Conservation (phyloP, 2,797 vertebrate genomes). For the Pangasius larnaudii region DNA sequence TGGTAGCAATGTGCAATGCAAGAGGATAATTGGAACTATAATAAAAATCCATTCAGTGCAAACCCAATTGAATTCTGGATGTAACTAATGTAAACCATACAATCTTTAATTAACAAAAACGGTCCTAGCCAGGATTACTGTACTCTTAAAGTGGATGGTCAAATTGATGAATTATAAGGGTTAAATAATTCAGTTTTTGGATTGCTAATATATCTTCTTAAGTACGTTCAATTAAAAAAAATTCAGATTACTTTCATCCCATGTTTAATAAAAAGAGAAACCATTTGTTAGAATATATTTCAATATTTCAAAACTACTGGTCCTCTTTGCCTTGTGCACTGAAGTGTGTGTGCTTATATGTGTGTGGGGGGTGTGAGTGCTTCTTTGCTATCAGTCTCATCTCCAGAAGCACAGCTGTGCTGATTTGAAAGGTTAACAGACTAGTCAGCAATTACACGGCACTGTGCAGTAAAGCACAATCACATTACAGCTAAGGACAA, state of each 20-base stretch:
- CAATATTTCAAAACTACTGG: background rate
- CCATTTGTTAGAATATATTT: constrained; percentile 20
- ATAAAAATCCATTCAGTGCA: constrained; percentile 22
- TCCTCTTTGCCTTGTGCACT: background rate
- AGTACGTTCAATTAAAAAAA: constrained; percentile 22
- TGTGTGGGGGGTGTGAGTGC: background rate
- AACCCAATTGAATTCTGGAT: constrained; percentile 7
- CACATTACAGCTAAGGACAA: constrained; percentile 74
- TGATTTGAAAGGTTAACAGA: constrained; percentile 85
- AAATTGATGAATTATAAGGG: constrained; percentile 48
- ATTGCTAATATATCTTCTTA: constrained; percentile 32
- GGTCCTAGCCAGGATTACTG: constrained; percentile 12
- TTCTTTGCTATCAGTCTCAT: constrained; percentile 73
- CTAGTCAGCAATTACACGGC: constrained; percentile 82
- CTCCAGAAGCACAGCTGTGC: constrained; percentile 72
- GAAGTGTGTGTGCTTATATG: background rate
- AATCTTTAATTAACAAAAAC: constrained; percentile 55
- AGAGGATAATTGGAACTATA: constrained; percentile 28
- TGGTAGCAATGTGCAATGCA: constrained; percentile 8
- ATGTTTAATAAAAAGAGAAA: constrained; percentile 31
- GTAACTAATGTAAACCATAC: constrained; percentile 28
- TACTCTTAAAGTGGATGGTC: constrained; percentile 39
- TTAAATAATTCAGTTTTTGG: constrained; percentile 30
- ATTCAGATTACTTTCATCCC: constrained; percentile 15
- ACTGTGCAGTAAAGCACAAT: constrained; percentile 74